Evolutionary conservation across 1,140 invertebrate genomes (phyloP).

Genomic region (Bilobella aurantiaca): DNA sequence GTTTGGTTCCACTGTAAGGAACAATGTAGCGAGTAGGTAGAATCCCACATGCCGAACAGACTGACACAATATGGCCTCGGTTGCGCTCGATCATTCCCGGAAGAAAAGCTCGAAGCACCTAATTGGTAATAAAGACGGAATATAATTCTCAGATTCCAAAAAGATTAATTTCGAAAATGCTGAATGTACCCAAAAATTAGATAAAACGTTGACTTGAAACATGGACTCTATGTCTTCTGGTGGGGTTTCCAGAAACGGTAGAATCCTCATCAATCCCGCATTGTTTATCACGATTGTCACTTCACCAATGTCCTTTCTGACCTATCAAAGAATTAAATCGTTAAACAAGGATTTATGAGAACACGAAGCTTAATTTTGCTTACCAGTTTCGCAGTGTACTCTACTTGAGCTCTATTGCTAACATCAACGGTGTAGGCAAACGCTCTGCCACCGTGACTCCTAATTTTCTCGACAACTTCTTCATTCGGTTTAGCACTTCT

Average conservation of each 20-base stretch:
- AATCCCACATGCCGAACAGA: conserved; percentile 31
- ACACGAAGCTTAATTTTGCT: too few relatives aligned
- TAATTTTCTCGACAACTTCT: conserved; percentile 25
- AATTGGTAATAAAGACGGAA: neutral
- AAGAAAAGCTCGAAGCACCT: conserved; percentile 25
- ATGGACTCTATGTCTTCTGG: conserved; percentile 26
- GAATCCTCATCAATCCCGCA: conserved; percentile 29
- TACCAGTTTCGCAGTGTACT: conserved; percentile 23
- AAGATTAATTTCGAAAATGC: neutral
- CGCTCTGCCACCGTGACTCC: conserved; percentile 20
- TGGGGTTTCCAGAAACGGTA: conserved; percentile 24
- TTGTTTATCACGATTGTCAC: conserved; percentile 35
- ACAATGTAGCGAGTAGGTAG: conserved; percentile 29
- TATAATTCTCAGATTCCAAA: neutral
- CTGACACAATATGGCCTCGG: conserved; percentile 26
- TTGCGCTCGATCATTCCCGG: conserved; percentile 25
- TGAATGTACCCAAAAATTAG: conserved; percentile 32
- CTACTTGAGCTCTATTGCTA: conserved; percentile 22
- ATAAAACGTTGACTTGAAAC: conserved; percentile 32
- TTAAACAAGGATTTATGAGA: neutral
- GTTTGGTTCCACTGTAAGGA: conserved; percentile 29
- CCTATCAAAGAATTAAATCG: conserved; percentile 17
- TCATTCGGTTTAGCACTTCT: conserved; percentile 27
- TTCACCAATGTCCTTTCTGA: conserved; percentile 30
- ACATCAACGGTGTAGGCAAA: conserved; percentile 33